Evolutionary conservation across 2,888 invertebrate genomes (phyloP), one percentile per base, ranked within the genome.

Genomic region (Sminthurides aquaticus): DNA sequence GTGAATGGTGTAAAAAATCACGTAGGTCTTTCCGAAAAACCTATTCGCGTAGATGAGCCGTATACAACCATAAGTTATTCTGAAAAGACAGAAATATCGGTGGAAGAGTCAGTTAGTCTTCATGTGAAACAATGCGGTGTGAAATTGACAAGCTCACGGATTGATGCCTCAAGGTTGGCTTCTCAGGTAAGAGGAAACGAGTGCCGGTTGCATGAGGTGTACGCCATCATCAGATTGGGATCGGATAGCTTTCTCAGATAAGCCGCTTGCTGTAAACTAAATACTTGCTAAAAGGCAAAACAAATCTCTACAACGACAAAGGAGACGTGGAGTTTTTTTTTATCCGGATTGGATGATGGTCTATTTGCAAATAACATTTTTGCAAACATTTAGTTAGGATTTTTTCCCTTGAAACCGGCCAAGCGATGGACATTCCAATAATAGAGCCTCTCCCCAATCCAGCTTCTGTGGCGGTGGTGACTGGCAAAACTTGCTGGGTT

Each of bases 41-140:
- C 58, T 62, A n/a, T n/a, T n/a, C 1, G 52, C 43, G 15, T 52
- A 26, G 2, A 49, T 28, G 2, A 49, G 28, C 25, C 24, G 56
- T 15, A 56, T 20, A 22, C 43, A 18, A 34, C 25, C 18, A 57
- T 65, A 18, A 64, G 64, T 54, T 64, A 64, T 25, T 64, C 64
- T 1, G 64, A 64, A 49, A 64, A 64, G 29, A 64, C 64, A 25
- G 64, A 64, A 54, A 59, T 64, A n/a, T 59, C 58, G 3, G 52
- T 64, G 58, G 59, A 64, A 28, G 49, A 64, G 26, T 54, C 58
- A 28, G 64, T 64, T 11, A 59, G 54, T 54, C 54, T 64, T 54
- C 64, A 64, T 43, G 57, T 63, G 49, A 62, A 62, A 48, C 64
- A 58, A 54, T 64, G 64, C 34, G 64, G 64, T 43, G 64, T 64